phyloP scores from a whole-genome alignment of 2,113 vertebrate species.

The Psittacara wagleri region DNA sequence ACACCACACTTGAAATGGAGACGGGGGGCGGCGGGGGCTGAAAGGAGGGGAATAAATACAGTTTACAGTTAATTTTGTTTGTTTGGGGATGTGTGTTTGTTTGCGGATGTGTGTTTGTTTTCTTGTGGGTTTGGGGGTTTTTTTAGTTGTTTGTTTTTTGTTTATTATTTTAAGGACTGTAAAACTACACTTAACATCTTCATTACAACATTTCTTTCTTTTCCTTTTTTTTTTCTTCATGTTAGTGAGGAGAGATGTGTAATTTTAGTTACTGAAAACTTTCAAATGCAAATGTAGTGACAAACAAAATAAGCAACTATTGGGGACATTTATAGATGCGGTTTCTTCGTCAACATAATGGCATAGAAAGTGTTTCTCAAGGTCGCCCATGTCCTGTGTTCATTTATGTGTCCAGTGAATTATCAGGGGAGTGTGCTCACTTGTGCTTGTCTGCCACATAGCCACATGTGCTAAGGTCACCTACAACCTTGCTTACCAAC shows the following conservation, averaged over 20 bases:
- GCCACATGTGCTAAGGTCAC: accelerated
- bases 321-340: background rate
- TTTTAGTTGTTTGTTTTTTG: background rate
- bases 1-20: background rate
- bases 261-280: background rate
- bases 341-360: background rate
- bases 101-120: too few relatives aligned
- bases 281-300: background rate
- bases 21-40: too few relatives aligned
- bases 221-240: background rate
- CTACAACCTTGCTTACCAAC: accelerated
- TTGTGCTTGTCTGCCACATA: accelerated
- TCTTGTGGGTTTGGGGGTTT: background rate
- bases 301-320: background rate
- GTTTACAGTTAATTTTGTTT: background rate
- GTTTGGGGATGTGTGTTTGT: background rate
- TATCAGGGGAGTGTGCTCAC: background rate
- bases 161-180: background rate
- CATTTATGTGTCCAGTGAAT: accelerated
- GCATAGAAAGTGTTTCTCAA: background rate
- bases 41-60: background rate
- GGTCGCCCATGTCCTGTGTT: background rate
- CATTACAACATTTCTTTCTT: background rate
- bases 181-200: background rate
- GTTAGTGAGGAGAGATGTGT: background rate